A percentile compares a stretch with the other conserved stretches of the same genome.
Conservation (phyloP, 2,888 invertebrate genomes). For the Fragum whitleyi region DNA sequence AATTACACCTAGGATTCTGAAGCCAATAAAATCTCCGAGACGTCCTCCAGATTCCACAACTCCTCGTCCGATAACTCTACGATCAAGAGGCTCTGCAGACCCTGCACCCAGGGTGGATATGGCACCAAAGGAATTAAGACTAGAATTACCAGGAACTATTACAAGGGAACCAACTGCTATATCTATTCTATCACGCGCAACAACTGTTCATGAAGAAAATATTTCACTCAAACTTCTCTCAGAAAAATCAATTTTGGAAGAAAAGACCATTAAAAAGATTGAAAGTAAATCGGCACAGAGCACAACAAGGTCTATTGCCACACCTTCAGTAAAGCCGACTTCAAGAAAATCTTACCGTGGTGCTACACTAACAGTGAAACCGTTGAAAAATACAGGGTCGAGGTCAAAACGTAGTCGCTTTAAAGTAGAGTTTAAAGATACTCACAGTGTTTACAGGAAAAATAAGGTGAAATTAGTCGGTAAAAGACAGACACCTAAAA, state of each 20-base stretch:
- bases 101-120: constrained; percentile 1
- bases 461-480: constrained; percentile 53
- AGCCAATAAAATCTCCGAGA: constrained; percentile 14
- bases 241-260: constrained; percentile 8
- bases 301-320: background rate
- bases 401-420: background rate
- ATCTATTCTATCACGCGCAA: constrained; percentile 40
- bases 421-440: constrained; percentile 48
- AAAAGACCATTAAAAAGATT: background rate
- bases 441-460: constrained; percentile 32
- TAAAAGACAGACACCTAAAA: constrained; percentile 31
- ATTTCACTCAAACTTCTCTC: constrained; percentile 36
- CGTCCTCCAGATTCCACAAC: background rate
- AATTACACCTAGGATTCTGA: constrained; percentile 38
- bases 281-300: background rate
- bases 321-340: background rate
- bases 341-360: background rate
- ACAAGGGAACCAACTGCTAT: constrained; percentile 36
- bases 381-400: background rate
- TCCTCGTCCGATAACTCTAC: background rate
- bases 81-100: background rate
- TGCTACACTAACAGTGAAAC: constrained; percentile 14
- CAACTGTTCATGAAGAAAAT: constrained; percentile 48
- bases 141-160: constrained; percentile 26
- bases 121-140: constrained; percentile 23